Evolutionary conservation across 2,797 vertebrate genomes (phyloP).

Genomic region (Enoplosus armatus): DNA sequence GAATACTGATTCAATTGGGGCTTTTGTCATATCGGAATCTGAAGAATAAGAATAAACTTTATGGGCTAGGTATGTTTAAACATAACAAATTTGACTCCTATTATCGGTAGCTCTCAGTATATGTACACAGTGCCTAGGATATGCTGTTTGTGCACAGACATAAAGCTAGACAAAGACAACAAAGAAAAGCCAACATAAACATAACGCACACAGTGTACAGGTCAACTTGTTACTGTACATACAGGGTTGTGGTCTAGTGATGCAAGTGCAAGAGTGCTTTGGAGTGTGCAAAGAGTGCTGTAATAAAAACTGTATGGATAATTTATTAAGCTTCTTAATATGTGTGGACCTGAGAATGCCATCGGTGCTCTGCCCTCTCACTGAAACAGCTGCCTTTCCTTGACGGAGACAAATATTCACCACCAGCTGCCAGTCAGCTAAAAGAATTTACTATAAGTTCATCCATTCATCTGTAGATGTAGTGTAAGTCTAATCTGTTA

Average conservation of each 20-base stretch:
- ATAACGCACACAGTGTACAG: background rate
- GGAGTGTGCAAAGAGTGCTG: background rate
- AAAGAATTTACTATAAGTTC: conserved; percentile 49
- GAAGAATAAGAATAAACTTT: background rate
- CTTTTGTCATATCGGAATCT: background rate
- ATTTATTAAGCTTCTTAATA: background rate
- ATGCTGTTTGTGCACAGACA: too few species aligned
- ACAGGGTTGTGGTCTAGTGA: background rate
- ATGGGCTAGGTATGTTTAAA: background rate
- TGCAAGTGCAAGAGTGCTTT: background rate
- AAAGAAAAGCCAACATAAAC: background rate
- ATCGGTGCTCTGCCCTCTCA: conserved; percentile 54
- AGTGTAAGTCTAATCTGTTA: conserved; percentile 10
- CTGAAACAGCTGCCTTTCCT: conserved; percentile 75
- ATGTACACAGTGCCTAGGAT: background rate
- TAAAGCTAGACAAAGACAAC: background rate
- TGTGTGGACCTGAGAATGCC: conserved; percentile 48
- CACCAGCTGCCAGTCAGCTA: conserved; percentile 64
- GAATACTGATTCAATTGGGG: background rate
- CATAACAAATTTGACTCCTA: background rate
- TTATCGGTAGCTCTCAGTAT: background rate
- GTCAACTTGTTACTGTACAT: background rate
- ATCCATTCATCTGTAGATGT: conserved; percentile 42
- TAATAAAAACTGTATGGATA: background rate
- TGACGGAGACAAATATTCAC: conserved; percentile 63